Evolutionary conservation across 2,113 vertebrate species (phyloP).

Genomic region (Corythaixoides concolor): DNA sequence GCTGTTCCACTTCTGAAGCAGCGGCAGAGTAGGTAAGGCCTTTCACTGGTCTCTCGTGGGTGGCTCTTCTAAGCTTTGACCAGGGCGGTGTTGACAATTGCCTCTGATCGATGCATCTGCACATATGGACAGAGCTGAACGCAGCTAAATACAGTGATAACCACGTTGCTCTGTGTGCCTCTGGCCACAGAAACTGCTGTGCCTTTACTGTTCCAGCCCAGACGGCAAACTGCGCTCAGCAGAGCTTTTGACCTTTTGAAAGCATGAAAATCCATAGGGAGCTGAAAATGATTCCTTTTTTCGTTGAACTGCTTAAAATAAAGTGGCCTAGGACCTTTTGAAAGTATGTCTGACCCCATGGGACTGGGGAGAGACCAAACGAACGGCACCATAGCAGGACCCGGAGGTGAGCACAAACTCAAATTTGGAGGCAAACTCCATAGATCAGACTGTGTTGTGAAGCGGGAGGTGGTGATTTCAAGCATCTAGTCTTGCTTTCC

Average conservation of each 20-base stretch:
- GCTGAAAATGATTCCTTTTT: slow-evolving; percentile 21
- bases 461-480: background rate
- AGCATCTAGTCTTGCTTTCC: background rate
- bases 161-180: background rate
- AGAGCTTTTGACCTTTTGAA: slow-evolving; percentile 45
- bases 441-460: background rate
- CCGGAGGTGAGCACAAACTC: background rate
- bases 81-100: background rate
- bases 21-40: background rate
- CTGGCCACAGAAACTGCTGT: background rate
- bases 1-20: background rate
- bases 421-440: background rate
- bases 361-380: background rate
- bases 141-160: background rate
- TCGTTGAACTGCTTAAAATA: slow-evolving; percentile 30
- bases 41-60: background rate
- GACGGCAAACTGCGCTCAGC: slow-evolving; percentile 21
- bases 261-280: slow-evolving; percentile 33
- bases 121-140: rapidly evolving
- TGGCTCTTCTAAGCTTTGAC: background rate
- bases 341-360: slow-evolving; percentile 45
- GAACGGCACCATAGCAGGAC: background rate
- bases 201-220: background rate
- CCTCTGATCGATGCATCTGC: background rate
- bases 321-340: background rate